Evolutionary conservation across 2,888 invertebrate species (phyloP).

Genomic region (Lymantria dispar): DNA sequence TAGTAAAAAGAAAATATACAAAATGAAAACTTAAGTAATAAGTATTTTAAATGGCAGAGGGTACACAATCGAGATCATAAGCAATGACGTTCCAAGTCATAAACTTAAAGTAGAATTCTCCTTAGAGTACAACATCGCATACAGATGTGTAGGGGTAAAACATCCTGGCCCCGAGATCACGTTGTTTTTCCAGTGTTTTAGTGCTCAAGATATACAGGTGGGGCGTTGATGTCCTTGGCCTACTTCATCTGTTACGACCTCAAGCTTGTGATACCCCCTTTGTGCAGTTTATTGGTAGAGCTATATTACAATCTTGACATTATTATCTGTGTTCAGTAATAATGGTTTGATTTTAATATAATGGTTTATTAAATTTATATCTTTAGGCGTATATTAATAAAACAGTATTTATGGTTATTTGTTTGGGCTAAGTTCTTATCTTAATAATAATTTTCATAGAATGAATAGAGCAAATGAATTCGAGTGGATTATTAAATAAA

Average conservation of each 20-base stretch:
- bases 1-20: no score
- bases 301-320: background rate
- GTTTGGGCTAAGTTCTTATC: no score
- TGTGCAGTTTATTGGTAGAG: background rate
- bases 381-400: no score
- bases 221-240: constrained; percentile 32
- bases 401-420: no score
- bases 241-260: constrained; percentile 1
- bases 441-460: no score
- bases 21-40: no score
- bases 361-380: background rate
- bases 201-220: constrained; percentile 31
- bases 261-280: background rate
- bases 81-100: no score
- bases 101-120: background rate
- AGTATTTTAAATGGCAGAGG: background rate
- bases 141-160: background rate
- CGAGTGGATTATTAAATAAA: no score
- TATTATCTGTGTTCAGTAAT: background rate
- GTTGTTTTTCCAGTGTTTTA: constrained; percentile 4
- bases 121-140: background rate
- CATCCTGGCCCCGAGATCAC: background rate
- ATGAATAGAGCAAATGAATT: no score
- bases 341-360: background rate
- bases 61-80: background rate